Percentiles rank a stretch among this genome's conserved stretches.
Evolutionary conservation across 2,113 vertebrate species (phyloP).

Genomic region (Zosterops japonicus): DNA sequence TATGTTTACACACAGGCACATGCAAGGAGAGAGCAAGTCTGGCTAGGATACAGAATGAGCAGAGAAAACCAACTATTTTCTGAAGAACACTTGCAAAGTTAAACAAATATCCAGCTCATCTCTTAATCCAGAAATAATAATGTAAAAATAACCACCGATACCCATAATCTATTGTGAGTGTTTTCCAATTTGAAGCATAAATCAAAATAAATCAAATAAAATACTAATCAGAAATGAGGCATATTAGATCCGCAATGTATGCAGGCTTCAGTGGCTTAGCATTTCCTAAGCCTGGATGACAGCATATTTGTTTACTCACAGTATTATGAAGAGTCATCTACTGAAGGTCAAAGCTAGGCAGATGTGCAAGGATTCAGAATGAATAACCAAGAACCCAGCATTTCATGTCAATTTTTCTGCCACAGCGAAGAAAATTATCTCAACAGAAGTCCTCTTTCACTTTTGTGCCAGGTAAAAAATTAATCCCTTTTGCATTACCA

Average conservation of each 20-base stretch:
- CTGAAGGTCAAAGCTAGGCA: conserved; percentile 51
- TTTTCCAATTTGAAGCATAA: conserved; percentile 4
- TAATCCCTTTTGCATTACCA: neutral
- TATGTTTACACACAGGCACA: neutral
- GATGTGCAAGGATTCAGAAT: conserved; percentile 9
- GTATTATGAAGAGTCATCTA: conserved; percentile 33
- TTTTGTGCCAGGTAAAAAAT: neutral
- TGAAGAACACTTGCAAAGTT: neutral
- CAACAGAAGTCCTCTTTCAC: neutral
- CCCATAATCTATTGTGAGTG: neutral
- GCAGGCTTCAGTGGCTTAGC: conserved; percentile 42
- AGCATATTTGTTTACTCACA: conserved; percentile 20
- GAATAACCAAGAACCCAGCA: neutral
- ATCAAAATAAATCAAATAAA: conserved; percentile 40
- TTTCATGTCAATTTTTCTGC: neutral
- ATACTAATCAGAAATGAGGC: conserved; percentile 28
- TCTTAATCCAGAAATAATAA: neutral
- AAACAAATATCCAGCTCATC: conserved; percentile 25
- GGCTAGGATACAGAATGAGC: neutral
- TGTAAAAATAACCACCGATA: conserved; percentile 41
- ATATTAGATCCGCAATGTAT: neutral
- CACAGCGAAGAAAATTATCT: neutral
- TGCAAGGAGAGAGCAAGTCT: neutral
- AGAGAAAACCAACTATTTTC: conserved; percentile 12
- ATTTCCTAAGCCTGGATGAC: conserved; percentile 44